Conservation (phyloP, 1,140 invertebrate species). For the Drosophila biarmipes region DNA sequence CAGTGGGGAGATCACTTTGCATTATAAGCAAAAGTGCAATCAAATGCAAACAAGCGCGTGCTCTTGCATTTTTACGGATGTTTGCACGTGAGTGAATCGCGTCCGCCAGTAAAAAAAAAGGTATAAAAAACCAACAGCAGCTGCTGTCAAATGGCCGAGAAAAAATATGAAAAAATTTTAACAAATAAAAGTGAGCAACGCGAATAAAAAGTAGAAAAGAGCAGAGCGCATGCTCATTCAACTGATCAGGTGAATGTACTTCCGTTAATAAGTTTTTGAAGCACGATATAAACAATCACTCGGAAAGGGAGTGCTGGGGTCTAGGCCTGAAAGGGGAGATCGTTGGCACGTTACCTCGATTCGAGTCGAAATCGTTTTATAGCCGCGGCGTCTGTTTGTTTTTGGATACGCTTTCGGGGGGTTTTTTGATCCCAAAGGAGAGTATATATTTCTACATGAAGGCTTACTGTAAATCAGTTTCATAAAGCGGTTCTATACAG, state of each 20-base stretch:
- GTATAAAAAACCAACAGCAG: slow-evolving; percentile 33
- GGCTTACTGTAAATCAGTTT: too few species aligned
- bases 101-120: slow-evolving; percentile 32
- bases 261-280: slow-evolving; percentile 69
- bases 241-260: slow-evolving; percentile 82
- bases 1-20: slow-evolving; percentile 37
- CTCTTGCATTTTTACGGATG: slow-evolving; percentile 53
- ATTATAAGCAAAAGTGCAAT: slow-evolving; percentile 63
- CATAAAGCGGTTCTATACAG: too few species aligned
- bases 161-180: slow-evolving; percentile 53
- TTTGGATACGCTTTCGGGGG: neutral
- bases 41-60: slow-evolving; percentile 81
- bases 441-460: too few species aligned
- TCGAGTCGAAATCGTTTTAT: slow-evolving; percentile 62
- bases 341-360: slow-evolving; percentile 79
- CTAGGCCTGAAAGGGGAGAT: slow-evolving; percentile 40
- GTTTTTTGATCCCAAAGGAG: neutral
- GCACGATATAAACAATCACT: slow-evolving; percentile 16
- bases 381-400: slow-evolving; percentile 21
- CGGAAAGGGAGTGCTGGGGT: slow-evolving; percentile 62
- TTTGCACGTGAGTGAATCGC: slow-evolving; percentile 69
- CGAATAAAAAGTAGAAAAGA: slow-evolving; percentile 30
- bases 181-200: slow-evolving; percentile 48
- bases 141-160: slow-evolving; percentile 67
- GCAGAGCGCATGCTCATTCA: slow-evolving; percentile 69